phyloP scores from a whole-genome alignment of 2,888 invertebrate genomes.

The Catocala fraxini region DNA sequence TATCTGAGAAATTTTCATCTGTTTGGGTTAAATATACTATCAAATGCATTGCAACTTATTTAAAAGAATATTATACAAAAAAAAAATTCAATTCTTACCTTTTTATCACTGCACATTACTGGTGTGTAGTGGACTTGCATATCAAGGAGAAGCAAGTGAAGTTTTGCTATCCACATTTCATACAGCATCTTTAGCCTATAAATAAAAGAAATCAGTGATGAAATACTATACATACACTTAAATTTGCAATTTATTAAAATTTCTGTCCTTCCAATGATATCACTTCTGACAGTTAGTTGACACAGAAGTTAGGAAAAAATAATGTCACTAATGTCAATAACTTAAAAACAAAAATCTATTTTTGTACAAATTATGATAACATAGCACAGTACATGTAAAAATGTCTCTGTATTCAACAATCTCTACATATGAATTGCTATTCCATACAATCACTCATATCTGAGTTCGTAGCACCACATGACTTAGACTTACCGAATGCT shows the following conservation, averaged over 20 bases:
- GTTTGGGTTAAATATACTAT: too few relatives aligned
- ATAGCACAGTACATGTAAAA: slow-evolving; percentile 21
- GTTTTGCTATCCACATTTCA: slow-evolving; percentile 33
- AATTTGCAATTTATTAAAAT: slow-evolving; percentile 24
- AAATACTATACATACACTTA: slow-evolving; percentile 34
- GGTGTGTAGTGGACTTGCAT: slow-evolving; percentile 29
- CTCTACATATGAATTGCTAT: background rate
- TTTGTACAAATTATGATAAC: slow-evolving; percentile 32
- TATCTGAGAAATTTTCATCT: too few relatives aligned
- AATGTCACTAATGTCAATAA: slow-evolving; percentile 61
- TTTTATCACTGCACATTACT: slow-evolving; percentile 31
- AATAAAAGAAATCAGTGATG: slow-evolving; percentile 28
- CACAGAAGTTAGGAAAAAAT: slow-evolving; percentile 62
- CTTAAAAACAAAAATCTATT: slow-evolving; percentile 47
- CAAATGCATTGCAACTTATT: too few relatives aligned
- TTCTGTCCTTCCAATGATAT: slow-evolving; percentile 28
- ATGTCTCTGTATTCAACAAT: background rate
- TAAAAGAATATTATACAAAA: background rate
- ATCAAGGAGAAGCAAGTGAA: slow-evolving; percentile 25
- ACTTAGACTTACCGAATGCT: too few relatives aligned
- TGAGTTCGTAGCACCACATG: too few relatives aligned
- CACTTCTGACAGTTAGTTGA: slow-evolving; percentile 64
- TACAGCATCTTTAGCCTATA: slow-evolving; percentile 40
- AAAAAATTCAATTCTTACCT: slow-evolving; percentile 46
- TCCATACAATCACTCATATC: background rate